Base-by-base conservation (phyloP, 2,888 invertebrate species). In the Aphidius colemani region DNA sequence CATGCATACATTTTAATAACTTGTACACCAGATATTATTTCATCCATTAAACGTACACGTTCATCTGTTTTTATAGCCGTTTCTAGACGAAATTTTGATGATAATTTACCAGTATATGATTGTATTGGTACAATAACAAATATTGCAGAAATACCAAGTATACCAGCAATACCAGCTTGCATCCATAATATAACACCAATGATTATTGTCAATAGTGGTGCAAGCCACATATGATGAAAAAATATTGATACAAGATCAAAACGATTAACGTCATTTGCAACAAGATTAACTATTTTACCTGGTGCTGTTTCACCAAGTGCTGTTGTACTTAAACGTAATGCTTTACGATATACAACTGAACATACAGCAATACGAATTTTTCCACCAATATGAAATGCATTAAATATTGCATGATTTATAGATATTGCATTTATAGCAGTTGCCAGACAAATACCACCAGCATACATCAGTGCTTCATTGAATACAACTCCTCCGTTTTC, bases 201-300 rank as follows among this genome's bases (percentile, higher is more conserved):
- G 44, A 90, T 88, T 0, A 88, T 71, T 1, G 88, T 74, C 43
- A 88, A 85, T 0, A 94, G 75, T 0, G 96, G 96, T 60, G 94
- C 89, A 10, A 95, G 87, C 95, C 96, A 95, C 83, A 97, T 89
- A 83, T 93, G 94, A 81, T 96, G 95, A 8, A 95, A 86, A 79
- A 93, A 94, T 66, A 96, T 88, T 70, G 93, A 91, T 9, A 93
- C 94, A 81, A 94, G 88, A 84, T 98, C 97, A 78, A 98, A 93
- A 67, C 96, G 89, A 81, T 93, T 93, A 18, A 97, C 96, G 83
- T 98, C 98, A 77, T 96, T 97, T 0, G 96, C 96, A 59, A 80
- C 75, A 44, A 84, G 74, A 75, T 84, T 84, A 7, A 84, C 84
- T 7, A 84, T 76, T 71, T 84, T 84, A 7, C 84, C 84, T 0